These are phyloP conservation scores for Ceratina australensis DNA, from an alignment of 1,140 invertebrate genomes.

Conservation along the genomic window DNA sequence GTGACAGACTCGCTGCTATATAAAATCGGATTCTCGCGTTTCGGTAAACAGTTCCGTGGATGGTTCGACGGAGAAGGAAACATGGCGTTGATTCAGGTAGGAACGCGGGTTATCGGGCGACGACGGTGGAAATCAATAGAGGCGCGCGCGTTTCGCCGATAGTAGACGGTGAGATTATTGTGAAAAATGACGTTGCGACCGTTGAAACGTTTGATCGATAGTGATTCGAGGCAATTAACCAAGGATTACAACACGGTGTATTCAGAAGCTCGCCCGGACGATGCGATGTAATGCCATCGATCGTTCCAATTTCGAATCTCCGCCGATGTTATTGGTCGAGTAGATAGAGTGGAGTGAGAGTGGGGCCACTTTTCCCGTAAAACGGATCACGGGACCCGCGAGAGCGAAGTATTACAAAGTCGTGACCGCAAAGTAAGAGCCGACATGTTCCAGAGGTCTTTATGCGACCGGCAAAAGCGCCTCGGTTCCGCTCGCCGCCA, in stretches of 20 bases:
- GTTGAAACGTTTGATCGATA: not conserved
- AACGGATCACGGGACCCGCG: slow-evolving; percentile 41
- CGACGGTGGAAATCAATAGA: not conserved
- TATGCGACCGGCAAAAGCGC: slow-evolving; percentile 47
- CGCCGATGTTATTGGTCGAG: slow-evolving; percentile 32
- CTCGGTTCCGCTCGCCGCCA: slow-evolving; percentile 4
- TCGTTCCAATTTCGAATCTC: slow-evolving; percentile 55
- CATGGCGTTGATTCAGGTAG: slow-evolving; percentile 42
- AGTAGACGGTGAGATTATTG: not conserved
- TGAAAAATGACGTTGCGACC: not conserved
- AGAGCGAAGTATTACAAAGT: slow-evolving; percentile 55
- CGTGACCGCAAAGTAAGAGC: slow-evolving; percentile 53
- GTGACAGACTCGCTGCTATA: slow-evolving; percentile 13
- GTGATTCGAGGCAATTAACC: not conserved
- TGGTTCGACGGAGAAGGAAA: slow-evolving; percentile 24
- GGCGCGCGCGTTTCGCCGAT: not conserved
- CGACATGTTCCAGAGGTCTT: slow-evolving; percentile 50
- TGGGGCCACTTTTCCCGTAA: slow-evolving; percentile 38
- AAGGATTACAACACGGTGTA: not conserved
- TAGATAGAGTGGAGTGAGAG: not conserved
- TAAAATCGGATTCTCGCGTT: slow-evolving; percentile 46
- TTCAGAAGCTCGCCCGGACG: not conserved
- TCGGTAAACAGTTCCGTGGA: slow-evolving; percentile 32
- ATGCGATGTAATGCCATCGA: slow-evolving; percentile 9
- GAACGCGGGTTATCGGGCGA: not conserved